Evolutionary conservation across 2,113 vertebrate genomes (phyloP), one percentile per base, ranked within the genome.

Genomic region (Tyrannus savana): DNA sequence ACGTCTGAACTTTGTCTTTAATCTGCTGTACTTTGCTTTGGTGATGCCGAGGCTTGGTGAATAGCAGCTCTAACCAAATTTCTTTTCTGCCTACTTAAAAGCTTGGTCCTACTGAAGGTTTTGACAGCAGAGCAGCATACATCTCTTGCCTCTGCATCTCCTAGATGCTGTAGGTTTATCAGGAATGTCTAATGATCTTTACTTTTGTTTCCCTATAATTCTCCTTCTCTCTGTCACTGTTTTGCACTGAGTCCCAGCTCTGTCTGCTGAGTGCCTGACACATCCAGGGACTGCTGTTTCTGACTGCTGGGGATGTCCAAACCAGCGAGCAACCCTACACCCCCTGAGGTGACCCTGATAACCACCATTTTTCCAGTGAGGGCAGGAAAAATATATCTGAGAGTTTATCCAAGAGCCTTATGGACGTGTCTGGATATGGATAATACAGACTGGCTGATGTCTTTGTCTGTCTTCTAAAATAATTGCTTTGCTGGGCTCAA

Each of bases 251-350:
- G 31, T 66, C n/a, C 6, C 18, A 68, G 35, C 41, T 71, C 30
- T 0, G 0, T 74, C 56, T 53, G 50, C 28, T 7, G 3, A 13
- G 10, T 56, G 63, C 39, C 17, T 68, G 55, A 59, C 0, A 1
- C 14, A 60, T 24, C 27, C 33, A 59, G 53, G 14, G 27, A 56
- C 28, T 37, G 23, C 44, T 73, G 72, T 2, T 16, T 80, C 21
- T 80, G 59, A 28, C 53, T 10, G 6, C 35, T 56, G 55, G 18
- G 46, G 19, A 10, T 35, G 8, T 62, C 31, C 46, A 52, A 77
- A 71, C 21, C 27, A n/a, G 2, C 0, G 1, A 5, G 4, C 19
- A 58, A 0, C 28, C 27, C 53, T 3, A 4, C n/a, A 21, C 11
- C 4, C 14, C 9, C 23, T 3, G 30, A 63, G 10, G 47, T 72